phyloP scores from a whole-genome alignment of 1,140 invertebrate species.

The Tetranychus urticae region DNA sequence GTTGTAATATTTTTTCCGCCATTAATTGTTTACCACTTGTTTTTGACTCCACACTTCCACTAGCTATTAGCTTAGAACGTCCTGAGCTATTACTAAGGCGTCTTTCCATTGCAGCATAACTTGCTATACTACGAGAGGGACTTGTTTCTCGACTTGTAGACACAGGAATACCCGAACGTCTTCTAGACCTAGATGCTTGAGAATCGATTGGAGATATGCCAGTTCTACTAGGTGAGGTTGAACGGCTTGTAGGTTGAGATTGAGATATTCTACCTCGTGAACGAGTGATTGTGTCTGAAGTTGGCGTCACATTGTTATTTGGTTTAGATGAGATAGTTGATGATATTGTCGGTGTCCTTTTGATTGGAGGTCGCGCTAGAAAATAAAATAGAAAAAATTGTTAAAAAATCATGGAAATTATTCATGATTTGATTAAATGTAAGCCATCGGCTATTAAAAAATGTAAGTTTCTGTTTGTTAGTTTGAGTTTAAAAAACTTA shows the following conservation, averaged over 20 bases:
- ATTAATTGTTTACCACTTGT: slow-evolving; percentile 23
- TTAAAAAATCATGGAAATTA: too few relatives aligned
- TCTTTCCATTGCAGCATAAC: not conserved
- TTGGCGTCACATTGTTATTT: too few relatives aligned
- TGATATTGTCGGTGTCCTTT: not conserved
- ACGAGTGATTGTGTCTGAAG: not conserved
- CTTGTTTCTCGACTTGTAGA: slow-evolving; percentile 25
- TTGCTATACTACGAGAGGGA: slow-evolving; percentile 6
- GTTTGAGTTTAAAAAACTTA: not conserved
- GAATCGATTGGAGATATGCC: not conserved
- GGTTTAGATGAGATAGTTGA: too few relatives aligned
- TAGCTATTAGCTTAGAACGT: not conserved
- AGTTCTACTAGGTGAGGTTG: slow-evolving; percentile 40
- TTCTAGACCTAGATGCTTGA: slow-evolving; percentile 3
- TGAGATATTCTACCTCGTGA: slow-evolving; percentile 3
- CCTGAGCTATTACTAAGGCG: not conserved
- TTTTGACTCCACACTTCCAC: not conserved
- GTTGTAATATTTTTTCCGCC: slow-evolving; percentile 54
- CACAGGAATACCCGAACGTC: slow-evolving; percentile 38
- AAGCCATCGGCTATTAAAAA: not conserved
- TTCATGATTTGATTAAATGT: too few relatives aligned
- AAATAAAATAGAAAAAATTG: too few relatives aligned
- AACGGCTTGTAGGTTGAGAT: slow-evolving; percentile 38
- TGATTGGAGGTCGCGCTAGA: not conserved
- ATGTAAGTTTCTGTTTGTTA: too few relatives aligned